These are phyloP conservation scores for Orchesella cincta DNA, from an alignment of 1,140 invertebrate species.

Conservation along the genomic window DNA sequence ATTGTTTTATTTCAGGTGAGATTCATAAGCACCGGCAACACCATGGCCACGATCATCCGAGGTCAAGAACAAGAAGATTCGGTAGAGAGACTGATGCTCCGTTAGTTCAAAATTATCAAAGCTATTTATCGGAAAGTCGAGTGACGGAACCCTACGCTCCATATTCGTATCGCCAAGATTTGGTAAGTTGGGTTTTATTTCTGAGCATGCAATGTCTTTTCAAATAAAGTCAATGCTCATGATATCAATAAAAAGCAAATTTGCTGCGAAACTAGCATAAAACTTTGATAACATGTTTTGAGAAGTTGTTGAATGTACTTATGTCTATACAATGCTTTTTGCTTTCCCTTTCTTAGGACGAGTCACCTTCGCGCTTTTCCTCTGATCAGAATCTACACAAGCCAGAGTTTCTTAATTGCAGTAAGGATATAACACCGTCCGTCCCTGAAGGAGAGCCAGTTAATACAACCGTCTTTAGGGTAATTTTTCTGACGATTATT, in stretches of 20 bases:
- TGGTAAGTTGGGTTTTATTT: not conserved
- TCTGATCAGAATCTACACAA: conserved; percentile 61
- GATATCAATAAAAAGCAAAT: too few species aligned
- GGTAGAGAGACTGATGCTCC: conserved; percentile 27
- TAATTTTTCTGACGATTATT: conserved; percentile 54
- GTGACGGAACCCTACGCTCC: not conserved
- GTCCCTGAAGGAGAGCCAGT: conserved; percentile 68
- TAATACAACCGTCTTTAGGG: conserved; percentile 67
- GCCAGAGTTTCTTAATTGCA: conserved; percentile 72
- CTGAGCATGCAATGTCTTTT: too few species aligned
- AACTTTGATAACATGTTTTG: too few species aligned
- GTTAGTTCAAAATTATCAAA: conserved; percentile 19
- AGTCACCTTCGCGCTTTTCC: too few species aligned
- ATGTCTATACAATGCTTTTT: not conserved
- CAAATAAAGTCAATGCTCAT: too few species aligned
- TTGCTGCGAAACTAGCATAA: too few species aligned
- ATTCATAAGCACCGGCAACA: conserved; percentile 34
- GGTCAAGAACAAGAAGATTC: conserved; percentile 29
- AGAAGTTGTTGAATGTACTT: not conserved
- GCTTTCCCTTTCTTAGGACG: too few species aligned
- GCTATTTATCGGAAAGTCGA: not conserved
- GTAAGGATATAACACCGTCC: conserved; percentile 64
- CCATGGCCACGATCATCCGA: conserved; percentile 38
- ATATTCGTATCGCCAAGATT: not conserved
- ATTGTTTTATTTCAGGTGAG: conserved; percentile 20